Base-by-base conservation (phyloP, 1,140 invertebrate genomes). In the Batillaria attramentaria region DNA sequence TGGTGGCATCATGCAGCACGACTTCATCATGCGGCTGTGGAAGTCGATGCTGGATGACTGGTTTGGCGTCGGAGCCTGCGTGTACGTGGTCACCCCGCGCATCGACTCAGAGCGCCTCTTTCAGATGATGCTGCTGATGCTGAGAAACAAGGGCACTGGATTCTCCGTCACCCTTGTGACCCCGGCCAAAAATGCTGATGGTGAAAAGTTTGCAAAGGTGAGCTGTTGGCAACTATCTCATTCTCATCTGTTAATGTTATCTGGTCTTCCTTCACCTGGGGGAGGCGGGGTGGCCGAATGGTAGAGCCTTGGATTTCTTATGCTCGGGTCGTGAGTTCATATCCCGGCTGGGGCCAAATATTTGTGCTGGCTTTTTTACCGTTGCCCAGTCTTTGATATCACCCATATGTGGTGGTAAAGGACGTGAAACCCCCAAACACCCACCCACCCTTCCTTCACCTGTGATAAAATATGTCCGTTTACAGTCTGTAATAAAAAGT, bases 81-180 rank as follows among this genome's bases (percentile, higher is more conserved):
- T 89, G 10, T 88, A 84, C 43, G 84, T 89, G 28, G 88, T 89
- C 8, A 89, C 88, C 13, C 87, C 88, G 16, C 77, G 82, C 13
- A 89, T 89, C n/a, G 88, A 89, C 74, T 86, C 87, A 41, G 88
- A 89, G 65, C 77, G 88, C 20, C 79, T 89, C 20, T 86, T 88
- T 73, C 83, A 85, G 39, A 79, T 89, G 24, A 85, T 87, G 70
- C 78, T 89, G 37, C 76, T 89, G 10, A 89, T 89, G 88, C 85
- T 89, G 31, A 75, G 85, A n/a, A 89, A 89, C 78, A 89, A 88
- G 82, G 88, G 88, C 28, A 88, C 88, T 43, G 88, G 86, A 0
- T 89, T 87, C 78, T 77, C 81, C 54, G 83, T 85, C 62, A 85
- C 85, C 18, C 68, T 87, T 35, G 82, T 87, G 4, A 85, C 86